phyloP scores from a whole-genome alignment of 2,797 vertebrate species.

The Myoxocephalus aenaeus region DNA sequence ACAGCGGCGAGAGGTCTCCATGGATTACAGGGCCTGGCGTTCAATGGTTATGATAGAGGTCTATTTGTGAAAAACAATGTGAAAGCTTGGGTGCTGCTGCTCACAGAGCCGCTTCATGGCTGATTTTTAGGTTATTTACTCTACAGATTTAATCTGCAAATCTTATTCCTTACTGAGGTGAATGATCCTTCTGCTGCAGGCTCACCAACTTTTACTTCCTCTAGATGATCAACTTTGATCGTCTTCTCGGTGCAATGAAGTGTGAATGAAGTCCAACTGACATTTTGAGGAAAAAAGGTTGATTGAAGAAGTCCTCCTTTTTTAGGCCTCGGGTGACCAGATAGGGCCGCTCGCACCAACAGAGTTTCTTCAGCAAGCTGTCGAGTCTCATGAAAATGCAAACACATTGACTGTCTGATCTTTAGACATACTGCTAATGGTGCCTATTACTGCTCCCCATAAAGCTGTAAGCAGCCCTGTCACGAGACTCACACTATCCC shows the following conservation, averaged over 20 bases:
- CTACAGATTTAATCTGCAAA: not conserved
- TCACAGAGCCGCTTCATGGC: not conserved
- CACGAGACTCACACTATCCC: not conserved
- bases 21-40: not conserved
- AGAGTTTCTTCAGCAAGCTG: not conserved
- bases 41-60: not conserved
- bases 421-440: too few species aligned
- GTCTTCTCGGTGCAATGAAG: not conserved
- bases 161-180: not conserved
- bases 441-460: not conserved
- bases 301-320: not conserved
- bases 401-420: slow-evolving; percentile 1
- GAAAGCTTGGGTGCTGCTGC: not conserved
- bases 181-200: not conserved
- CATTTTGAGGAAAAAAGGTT: not conserved
- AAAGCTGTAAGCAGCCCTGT: not conserved
- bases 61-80: not conserved
- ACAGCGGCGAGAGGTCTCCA: not conserved
- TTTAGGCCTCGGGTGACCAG: not conserved
- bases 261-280: not conserved
- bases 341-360: not conserved
- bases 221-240: not conserved
- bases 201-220: not conserved
- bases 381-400: not conserved
- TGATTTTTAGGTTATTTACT: not conserved